Conservation (phyloP, 2,888 invertebrate genomes). For the Carabus problematicus region DNA sequence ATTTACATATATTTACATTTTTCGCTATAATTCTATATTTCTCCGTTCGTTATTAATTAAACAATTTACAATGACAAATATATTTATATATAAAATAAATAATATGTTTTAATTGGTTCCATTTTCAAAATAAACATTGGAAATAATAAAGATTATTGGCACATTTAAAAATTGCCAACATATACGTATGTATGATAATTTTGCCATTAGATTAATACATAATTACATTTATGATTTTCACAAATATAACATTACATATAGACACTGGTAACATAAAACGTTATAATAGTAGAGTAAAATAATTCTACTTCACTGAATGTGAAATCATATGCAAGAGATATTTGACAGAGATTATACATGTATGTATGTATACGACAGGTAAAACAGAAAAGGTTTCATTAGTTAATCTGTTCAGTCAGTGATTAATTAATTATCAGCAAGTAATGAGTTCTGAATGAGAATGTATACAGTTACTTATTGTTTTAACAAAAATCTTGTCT, state of each 20-base stretch:
- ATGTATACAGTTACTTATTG: neutral
- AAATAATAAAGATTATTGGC: constrained; percentile 34
- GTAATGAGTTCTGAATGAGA: neutral
- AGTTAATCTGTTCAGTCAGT: constrained; percentile 11
- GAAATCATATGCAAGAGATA: too few species aligned
- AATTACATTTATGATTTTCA: constrained; percentile 33
- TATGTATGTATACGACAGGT: too few species aligned
- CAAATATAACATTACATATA: constrained; percentile 40
- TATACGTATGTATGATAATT: constrained; percentile 28
- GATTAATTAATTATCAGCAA: constrained; percentile 7
- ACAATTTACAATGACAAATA: constrained; percentile 38
- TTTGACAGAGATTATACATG: too few species aligned
- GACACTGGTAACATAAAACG: constrained; percentile 31
- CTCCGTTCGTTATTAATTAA: constrained; percentile 40
- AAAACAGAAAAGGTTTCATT: too few species aligned
- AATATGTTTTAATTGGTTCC: constrained; percentile 39
- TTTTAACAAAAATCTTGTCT: constrained; percentile 4
- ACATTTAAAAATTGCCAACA: constrained; percentile 38
- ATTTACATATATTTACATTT: constrained; percentile 46
- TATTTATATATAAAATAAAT: constrained; percentile 41
- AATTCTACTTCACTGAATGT: too few species aligned
- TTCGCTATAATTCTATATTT: constrained; percentile 38
- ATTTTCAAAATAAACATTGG: constrained; percentile 33
- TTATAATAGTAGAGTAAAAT: neutral
- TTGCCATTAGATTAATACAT: constrained; percentile 31